These are phyloP conservation scores for Montipora foliosa DNA, from an alignment of 64 coral and sea anemone species.

Conservation along the genomic window DNA sequence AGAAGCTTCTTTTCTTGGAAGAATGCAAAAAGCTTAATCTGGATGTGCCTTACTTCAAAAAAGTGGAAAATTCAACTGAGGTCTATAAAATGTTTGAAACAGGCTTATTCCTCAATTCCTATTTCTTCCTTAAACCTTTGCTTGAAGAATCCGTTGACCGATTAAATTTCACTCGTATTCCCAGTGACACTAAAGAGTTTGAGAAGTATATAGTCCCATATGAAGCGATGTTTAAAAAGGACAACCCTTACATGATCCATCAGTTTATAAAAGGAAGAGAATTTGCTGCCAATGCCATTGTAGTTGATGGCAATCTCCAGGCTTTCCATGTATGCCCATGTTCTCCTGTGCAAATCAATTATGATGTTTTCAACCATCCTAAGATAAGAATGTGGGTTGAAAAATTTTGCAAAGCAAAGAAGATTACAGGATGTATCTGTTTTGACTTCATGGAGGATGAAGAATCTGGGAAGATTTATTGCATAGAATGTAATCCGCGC, in stretches of 20 bases:
- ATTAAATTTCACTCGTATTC: constrained; percentile 54
- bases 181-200: constrained; percentile 18
- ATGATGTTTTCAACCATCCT: constrained; percentile 16
- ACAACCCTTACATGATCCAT: constrained; percentile 39
- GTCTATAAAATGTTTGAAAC: constrained; percentile 17
- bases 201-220: constrained; percentile 37
- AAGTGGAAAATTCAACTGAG: constrained; percentile 8
- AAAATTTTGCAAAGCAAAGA: constrained; percentile 52
- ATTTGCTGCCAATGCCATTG: constrained; percentile 48
- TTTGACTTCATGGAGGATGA: constrained; percentile 70
- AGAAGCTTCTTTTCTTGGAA: constrained; percentile 40
- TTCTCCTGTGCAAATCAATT: constrained; percentile 54
- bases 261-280: constrained; percentile 62
- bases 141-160: constrained; percentile 15
- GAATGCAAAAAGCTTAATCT: constrained; percentile 50
- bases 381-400: constrained; percentile 50
- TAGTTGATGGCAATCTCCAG: constrained; percentile 26
- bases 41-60: constrained; percentile 11
- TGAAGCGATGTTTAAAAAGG: constrained; percentile 14
- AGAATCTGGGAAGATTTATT: constrained; percentile 40
- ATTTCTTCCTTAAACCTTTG: constrained; percentile 70
- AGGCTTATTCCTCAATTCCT: constrained; percentile 12
- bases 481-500: constrained; percentile 75
- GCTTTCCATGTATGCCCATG: constrained; percentile 37
- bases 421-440: constrained; percentile 50